phyloP scores from a whole-genome alignment of 2,888 invertebrate genomes.

The Tholera decimalis region DNA sequence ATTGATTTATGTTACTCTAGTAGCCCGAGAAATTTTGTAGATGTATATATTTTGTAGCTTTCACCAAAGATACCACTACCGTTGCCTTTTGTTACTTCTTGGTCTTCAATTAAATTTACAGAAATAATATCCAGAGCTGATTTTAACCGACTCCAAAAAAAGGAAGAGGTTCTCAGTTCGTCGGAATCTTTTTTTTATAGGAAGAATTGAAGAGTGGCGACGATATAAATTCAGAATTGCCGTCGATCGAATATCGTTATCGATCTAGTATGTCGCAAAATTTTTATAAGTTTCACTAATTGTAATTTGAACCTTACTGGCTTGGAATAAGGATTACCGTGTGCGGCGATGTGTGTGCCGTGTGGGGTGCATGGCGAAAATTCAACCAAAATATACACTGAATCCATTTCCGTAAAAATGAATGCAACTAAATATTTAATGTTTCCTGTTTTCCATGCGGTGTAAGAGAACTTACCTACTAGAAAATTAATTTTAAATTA shows the following conservation, averaged over 20 bases:
- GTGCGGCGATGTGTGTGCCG: not conserved
- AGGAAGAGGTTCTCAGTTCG: too few relatives aligned
- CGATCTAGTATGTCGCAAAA: too few relatives aligned
- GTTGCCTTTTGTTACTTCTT: not conserved
- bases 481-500: too few relatives aligned
- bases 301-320: not conserved
- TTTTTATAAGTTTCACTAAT: too few relatives aligned
- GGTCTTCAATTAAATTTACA: not conserved
- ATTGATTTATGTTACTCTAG: conserved; percentile 11
- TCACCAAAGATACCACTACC: not conserved
- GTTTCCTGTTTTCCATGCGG: too few relatives aligned
- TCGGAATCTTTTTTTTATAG: not conserved
- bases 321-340: not conserved
- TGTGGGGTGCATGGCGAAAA: too few relatives aligned
- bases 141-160: too few relatives aligned
- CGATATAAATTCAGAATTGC: not conserved
- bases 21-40: conserved; percentile 5
- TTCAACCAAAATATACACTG: too few relatives aligned
- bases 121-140: too few relatives aligned
- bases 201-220: not conserved
- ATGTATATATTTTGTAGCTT: not conserved
- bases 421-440: too few relatives aligned
- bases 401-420: too few relatives aligned
- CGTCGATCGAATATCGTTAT: not conserved
- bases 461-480: too few relatives aligned